Evolutionary conservation across 2,113 vertebrate genomes (phyloP).

Genomic region (Plestiodon gilberti): DNA sequence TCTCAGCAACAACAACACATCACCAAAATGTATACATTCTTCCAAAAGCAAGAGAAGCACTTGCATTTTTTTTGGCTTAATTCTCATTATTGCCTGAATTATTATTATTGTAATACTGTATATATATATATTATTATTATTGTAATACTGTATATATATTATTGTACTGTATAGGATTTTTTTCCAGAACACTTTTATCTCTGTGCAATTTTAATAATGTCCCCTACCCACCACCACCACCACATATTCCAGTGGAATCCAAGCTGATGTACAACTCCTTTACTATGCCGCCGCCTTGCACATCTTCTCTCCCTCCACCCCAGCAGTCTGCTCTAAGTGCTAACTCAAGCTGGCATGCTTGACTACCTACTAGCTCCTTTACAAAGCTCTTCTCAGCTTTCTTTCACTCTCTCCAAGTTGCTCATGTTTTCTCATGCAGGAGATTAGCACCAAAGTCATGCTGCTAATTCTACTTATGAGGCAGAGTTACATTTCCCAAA

Average conservation of each 20-base stretch:
- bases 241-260: rapidly evolving
- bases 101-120: no score
- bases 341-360: rapidly evolving
- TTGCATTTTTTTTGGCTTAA: no score
- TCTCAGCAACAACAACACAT: background rate
- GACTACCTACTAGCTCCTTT: background rate
- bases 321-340: background rate
- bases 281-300: rapidly evolving
- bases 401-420: background rate
- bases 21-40: background rate
- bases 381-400: background rate
- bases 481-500: background rate
- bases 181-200: no score
- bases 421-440: background rate
- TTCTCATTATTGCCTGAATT: no score
- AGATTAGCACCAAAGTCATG: background rate
- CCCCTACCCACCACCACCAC: no score
- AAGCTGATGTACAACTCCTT: background rate
- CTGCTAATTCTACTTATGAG: background rate
- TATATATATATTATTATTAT: no score
- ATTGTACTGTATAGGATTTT: no score
- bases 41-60: background rate
- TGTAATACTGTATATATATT: no score
- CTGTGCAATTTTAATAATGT: no score
- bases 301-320: background rate